phyloP scores from a whole-genome alignment of 2,113 vertebrate genomes.

The Caretta caretta region DNA sequence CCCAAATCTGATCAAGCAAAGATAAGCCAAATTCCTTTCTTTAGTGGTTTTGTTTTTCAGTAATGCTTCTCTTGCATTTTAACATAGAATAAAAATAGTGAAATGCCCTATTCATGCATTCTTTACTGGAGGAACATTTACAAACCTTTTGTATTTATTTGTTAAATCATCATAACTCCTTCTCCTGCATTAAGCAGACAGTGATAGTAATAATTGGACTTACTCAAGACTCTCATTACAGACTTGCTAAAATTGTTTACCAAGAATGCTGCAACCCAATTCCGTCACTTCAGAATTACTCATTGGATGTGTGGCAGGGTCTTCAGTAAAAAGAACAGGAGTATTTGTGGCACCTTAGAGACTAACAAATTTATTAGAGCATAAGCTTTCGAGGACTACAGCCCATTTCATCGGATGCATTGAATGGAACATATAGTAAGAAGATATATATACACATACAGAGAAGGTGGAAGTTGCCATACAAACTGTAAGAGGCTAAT shows the following conservation, averaged over 20 bases:
- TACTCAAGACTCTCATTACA: background rate
- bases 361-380: too few species aligned
- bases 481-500: too few species aligned
- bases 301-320: background rate
- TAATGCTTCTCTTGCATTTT: background rate
- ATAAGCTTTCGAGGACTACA: too few species aligned
- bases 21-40: background rate
- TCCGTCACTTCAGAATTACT: slow-evolving; percentile 38
- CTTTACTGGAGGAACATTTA: background rate
- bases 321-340: background rate
- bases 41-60: background rate
- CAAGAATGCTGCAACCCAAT: background rate
- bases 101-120: background rate
- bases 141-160: background rate
- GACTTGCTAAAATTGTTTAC: background rate
- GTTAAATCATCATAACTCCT: background rate
- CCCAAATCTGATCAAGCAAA: background rate
- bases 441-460: too few species aligned
- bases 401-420: too few species aligned
- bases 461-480: too few species aligned
- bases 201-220: background rate
- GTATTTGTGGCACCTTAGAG: too few species aligned
- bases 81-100: background rate
- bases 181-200: background rate
- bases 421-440: too few species aligned